phyloP scores from a whole-genome alignment of 2,888 invertebrate species.

The Drosophila emarginata region DNA sequence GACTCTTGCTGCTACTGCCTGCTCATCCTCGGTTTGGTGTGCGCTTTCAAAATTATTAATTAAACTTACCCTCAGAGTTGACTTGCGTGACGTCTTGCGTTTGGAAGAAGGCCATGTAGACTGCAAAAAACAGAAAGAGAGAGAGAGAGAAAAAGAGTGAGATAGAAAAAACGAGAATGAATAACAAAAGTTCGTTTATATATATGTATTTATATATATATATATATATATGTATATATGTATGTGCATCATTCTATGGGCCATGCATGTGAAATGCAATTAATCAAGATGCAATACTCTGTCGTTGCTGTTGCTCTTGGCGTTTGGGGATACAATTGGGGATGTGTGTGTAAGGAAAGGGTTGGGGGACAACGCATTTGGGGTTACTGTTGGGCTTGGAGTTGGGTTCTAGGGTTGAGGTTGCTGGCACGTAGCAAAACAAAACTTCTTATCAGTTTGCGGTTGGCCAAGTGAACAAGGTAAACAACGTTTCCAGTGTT shows the following conservation, averaged over 20 bases:
- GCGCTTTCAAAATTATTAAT: slow-evolving; percentile 77
- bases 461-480: slow-evolving; percentile 50
- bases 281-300: slow-evolving; percentile 67
- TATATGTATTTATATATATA: not conserved
- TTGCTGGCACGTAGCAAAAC: slow-evolving; percentile 34
- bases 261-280: slow-evolving; percentile 68
- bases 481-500: slow-evolving; percentile 29
- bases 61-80: slow-evolving; percentile 82
- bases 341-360: not conserved
- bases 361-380: not conserved
- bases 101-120: slow-evolving; percentile 76
- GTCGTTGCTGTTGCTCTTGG: slow-evolving; percentile 21
- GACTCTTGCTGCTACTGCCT: slow-evolving; percentile 11
- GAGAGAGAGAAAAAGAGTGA: slow-evolving; percentile 23
- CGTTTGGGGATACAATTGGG: slow-evolving; percentile 2
- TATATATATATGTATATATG: not conserved
- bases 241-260: not conserved
- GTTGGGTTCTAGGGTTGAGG: not conserved
- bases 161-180: slow-evolving; percentile 2
- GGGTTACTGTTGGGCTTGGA: not conserved
- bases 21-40: slow-evolving; percentile 11
- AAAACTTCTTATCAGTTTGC: slow-evolving; percentile 63
- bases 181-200: slow-evolving; percentile 23
- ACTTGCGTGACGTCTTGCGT: slow-evolving; percentile 75
- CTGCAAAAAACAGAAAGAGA: slow-evolving; percentile 65